Conservation (phyloP, 2,888 invertebrate genomes). For the Lasioglossum calceatum region DNA sequence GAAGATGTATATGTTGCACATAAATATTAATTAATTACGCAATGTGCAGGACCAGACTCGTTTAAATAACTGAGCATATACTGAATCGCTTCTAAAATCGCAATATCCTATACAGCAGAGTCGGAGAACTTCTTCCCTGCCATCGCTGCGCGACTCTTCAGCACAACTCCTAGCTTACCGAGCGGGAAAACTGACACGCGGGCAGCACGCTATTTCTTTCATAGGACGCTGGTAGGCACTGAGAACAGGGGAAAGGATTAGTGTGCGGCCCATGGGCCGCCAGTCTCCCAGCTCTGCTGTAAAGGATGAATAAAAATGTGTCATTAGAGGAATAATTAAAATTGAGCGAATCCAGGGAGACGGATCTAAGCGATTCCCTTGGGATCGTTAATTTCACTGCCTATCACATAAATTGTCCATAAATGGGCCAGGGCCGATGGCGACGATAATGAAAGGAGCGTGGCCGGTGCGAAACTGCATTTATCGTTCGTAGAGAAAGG, state of each 20-base stretch:
- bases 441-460: conserved; percentile 14
- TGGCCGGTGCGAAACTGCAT: conserved; percentile 72
- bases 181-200: no score
- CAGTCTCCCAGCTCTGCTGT: no score
- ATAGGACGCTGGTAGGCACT: no score
- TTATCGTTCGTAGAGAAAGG: conserved; percentile 75
- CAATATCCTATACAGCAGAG: background rate
- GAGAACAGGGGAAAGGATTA: no score
- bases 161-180: no score
- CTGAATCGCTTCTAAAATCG: background rate
- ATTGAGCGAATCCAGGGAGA: background rate
- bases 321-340: background rate
- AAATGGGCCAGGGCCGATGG: background rate
- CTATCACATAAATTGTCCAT: conserved; percentile 24
- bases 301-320: background rate
- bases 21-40: no score
- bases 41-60: no score
- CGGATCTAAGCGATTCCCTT: background rate
- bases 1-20: no score
- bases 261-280: no score
- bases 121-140: no score
- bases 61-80: background rate
- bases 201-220: no score
- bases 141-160: no score
- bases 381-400: conserved; percentile 16